These are phyloP conservation scores for Sarcophaga subvicina DNA, from an alignment of 2,888 invertebrate species.

Conservation along the genomic window DNA sequence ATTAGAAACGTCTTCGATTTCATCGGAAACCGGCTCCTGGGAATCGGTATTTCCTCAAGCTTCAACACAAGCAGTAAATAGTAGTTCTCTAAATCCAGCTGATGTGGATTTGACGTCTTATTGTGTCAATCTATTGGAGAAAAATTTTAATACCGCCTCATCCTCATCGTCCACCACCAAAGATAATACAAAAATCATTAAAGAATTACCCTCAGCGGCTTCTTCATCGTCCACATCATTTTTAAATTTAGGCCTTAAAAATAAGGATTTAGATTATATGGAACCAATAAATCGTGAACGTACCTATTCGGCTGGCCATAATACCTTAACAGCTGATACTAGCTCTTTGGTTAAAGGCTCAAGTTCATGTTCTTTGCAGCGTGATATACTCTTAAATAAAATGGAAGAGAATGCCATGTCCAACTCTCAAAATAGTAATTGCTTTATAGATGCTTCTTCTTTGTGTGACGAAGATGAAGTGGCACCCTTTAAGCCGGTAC, in stretches of 20 bases:
- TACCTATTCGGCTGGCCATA: conserved; percentile 71
- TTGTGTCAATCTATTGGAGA: conserved; percentile 82
- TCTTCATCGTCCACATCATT: conserved; percentile 57
- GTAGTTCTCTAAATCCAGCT: conserved; percentile 38
- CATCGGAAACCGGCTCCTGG: conserved; percentile 86
- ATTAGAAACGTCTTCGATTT: conserved; percentile 85
- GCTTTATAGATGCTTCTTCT: conserved; percentile 90
- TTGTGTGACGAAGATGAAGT: conserved; percentile 87
- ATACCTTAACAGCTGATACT: conserved; percentile 70
- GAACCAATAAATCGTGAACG: conserved; percentile 69
- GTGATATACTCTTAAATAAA: conserved; percentile 69
- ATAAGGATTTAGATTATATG: conserved; percentile 61
- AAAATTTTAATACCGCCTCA: conserved; percentile 32
- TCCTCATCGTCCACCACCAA: conserved; percentile 21
- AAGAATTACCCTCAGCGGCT: conserved; percentile 16
- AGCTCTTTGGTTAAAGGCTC: conserved; percentile 72
- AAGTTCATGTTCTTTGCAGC: conserved; percentile 74
- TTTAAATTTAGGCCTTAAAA: conserved; percentile 34
- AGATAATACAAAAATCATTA: conserved; percentile 48
- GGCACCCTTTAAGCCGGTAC: conserved; percentile 73
- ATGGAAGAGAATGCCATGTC: conserved; percentile 75
- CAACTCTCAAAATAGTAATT: conserved; percentile 82
- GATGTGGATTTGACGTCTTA: conserved; percentile 80
- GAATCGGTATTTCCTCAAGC: conserved; percentile 84
- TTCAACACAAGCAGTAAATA: conserved; percentile 1